Conservation (phyloP, 2,888 invertebrate species). For the Lamellibrachia columna region DNA sequence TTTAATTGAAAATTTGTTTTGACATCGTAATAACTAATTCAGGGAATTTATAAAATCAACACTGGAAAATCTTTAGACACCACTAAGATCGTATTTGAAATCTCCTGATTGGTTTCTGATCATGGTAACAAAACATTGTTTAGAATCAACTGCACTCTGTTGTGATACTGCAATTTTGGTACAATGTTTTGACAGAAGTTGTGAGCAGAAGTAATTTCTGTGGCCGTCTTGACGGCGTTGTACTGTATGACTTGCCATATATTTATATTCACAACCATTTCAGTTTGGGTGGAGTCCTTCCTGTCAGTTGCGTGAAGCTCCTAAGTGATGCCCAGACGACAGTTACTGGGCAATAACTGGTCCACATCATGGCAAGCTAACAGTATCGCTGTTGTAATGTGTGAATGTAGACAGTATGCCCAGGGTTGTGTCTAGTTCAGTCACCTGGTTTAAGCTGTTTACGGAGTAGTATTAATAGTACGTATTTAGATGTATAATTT, state of each 20-base stretch:
- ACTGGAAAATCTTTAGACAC: too few species aligned
- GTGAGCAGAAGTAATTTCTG: background rate
- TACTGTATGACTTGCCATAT: background rate
- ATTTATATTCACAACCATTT: background rate
- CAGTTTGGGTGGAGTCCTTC: background rate
- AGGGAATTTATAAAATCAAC: too few species aligned
- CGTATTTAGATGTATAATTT: too few species aligned
- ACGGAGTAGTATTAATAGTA: background rate
- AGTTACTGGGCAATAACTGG: background rate
- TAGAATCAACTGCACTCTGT: background rate
- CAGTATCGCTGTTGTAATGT: background rate
- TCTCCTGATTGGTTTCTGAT: too few species aligned
- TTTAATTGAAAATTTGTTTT: too few species aligned
- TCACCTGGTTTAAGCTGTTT: background rate
- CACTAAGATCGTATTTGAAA: too few species aligned
- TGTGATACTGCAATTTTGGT: background rate
- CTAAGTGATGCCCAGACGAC: background rate
- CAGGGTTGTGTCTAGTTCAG: background rate
- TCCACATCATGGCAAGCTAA: too few species aligned
- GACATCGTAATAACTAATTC: too few species aligned
- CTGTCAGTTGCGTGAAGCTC: background rate
- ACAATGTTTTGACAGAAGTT: background rate
- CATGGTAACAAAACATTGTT: too few species aligned
- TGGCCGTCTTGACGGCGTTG: background rate
- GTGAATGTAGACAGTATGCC: background rate